Base-by-base conservation (phyloP, 2,888 invertebrate species). In the Euproctis similis region DNA sequence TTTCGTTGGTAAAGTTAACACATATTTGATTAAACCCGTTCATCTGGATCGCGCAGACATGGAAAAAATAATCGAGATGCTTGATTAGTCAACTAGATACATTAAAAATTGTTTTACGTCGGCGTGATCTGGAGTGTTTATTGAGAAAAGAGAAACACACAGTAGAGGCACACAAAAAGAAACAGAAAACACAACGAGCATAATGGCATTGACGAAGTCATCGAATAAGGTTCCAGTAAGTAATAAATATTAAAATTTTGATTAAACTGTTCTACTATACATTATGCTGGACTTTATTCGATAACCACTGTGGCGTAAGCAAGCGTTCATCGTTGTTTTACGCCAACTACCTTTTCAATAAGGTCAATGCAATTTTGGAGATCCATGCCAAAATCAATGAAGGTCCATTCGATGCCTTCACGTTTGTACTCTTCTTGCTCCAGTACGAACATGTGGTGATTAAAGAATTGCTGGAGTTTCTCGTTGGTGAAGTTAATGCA, bases 401-500 rank as follows among this genome's bases (percentile, higher is more conserved):
- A 97, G 63, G 90, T 90, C 97, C 97, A 97, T 72, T 94, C 89
- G 86, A 97, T 96, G 78, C 96, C 96, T 85, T 97, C 96, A 63
- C 87, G 89, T 78, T 94, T 92, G 88, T 97, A 97, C 74, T 96
- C 96, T 86, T 97, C 96, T 91, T 97, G 96, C 86, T 97, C 96
- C 71, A 97, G 89, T 55, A 97, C 95, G 86, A 97, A 97, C 96
- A 97, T 97, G 89, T 97, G 94, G 80, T 97, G 96, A 87, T 97
- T 97, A 93, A 97, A 97, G 90, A 96, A 97, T 86, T 97, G 97
- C 87, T 97, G 97, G 63, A 97, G 90, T 86, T 96, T 95, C 88
- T 97, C 96, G 85, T 97, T 97, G 82, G 96, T 97, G 89, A 97
- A 97, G 90, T 97, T 97, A 90, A 97, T 97, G 89, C 96, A 97